Conservation (phyloP, 2,888 invertebrate species). For the Anorthoa munda region DNA sequence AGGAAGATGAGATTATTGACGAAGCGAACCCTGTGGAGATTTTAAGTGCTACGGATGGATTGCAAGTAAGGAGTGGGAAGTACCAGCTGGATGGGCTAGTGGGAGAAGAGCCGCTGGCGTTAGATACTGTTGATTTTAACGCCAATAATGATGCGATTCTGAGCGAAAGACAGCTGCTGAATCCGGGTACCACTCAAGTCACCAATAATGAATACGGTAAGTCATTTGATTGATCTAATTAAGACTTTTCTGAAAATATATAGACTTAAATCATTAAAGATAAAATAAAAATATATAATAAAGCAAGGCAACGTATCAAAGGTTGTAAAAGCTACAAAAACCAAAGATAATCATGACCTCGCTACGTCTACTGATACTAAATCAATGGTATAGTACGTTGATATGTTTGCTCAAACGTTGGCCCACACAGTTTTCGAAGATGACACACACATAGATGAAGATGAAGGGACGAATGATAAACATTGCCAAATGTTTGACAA, state of each 20-base stretch:
- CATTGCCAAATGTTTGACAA: slow-evolving; percentile 58
- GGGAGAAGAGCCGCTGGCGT: slow-evolving; percentile 75
- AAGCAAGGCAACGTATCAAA: slow-evolving; percentile 20
- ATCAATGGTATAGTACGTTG: slow-evolving; percentile 49
- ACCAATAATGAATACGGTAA: slow-evolving; percentile 85
- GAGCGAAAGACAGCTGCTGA: slow-evolving; percentile 81
- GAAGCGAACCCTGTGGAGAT: slow-evolving; percentile 76
- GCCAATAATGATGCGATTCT: slow-evolving; percentile 72
- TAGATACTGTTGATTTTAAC: slow-evolving; percentile 67
- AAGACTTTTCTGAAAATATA: neutral
- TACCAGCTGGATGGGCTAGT: slow-evolving; percentile 83
- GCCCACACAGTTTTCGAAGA: slow-evolving; percentile 29
- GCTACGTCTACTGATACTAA: slow-evolving; percentile 54
- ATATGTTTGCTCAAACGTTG: slow-evolving; percentile 53
- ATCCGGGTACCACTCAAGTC: slow-evolving; percentile 74
- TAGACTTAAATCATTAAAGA: neutral
- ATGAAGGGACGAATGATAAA: slow-evolving; percentile 41
- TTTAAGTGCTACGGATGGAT: slow-evolving; percentile 70
- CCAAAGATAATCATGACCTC: slow-evolving; percentile 54
- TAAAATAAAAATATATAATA: neutral
- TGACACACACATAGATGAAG: slow-evolving; percentile 11
- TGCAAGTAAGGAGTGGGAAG: slow-evolving; percentile 84
- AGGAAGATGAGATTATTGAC: slow-evolving; percentile 70
- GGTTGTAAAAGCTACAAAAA: slow-evolving; percentile 33
- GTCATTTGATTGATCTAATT: slow-evolving; percentile 46